Evolutionary conservation across 2,797 vertebrate genomes (phyloP).

Genomic region (Acipenser ruthenus): DNA sequence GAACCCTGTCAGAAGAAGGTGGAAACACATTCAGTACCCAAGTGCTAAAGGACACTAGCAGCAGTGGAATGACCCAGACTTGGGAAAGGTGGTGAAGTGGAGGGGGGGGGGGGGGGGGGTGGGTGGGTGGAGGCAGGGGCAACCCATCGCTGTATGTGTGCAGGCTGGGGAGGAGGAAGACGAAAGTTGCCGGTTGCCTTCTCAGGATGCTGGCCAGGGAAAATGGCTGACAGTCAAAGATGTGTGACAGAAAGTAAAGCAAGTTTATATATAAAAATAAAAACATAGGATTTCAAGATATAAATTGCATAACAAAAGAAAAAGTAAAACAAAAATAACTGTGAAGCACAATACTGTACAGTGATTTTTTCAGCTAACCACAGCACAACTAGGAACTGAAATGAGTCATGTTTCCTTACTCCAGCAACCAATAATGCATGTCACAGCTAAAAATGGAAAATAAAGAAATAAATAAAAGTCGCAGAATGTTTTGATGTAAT

Average conservation of each 20-base stretch:
- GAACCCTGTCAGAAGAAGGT: constrained; percentile 96
- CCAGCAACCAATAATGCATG: constrained; percentile 51
- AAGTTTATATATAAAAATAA: constrained; percentile 51
- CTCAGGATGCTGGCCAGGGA: constrained; percentile 35
- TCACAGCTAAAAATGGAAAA: constrained; percentile 63
- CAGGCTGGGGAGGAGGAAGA: constrained; percentile 50
- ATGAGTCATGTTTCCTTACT: constrained; percentile 60
- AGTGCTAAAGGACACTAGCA: constrained; percentile 51
- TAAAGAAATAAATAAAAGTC: constrained; percentile 15
- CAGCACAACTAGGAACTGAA: constrained; percentile 27
- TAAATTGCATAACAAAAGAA: constrained; percentile 31
- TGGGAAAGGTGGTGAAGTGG: constrained; percentile 46
- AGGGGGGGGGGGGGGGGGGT: constrained; percentile 3
- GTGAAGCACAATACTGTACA: constrained; percentile 32
- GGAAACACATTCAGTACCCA: constrained; percentile 76
- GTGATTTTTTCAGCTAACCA: constrained; percentile 42
- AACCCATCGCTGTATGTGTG: constrained; percentile 21
- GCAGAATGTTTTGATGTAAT: constrained; percentile 4
- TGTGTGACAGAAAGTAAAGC: constrained; percentile 47
- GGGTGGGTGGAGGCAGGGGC: background rate
- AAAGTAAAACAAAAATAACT: constrained; percentile 31
- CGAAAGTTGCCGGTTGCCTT: constrained; percentile 40
- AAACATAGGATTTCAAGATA: constrained; percentile 24
- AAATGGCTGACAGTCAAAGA: constrained; percentile 3
- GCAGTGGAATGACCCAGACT: constrained; percentile 59